Conservation (phyloP, 2,797 vertebrate species). For the Sylvilagus floridanus region DNA sequence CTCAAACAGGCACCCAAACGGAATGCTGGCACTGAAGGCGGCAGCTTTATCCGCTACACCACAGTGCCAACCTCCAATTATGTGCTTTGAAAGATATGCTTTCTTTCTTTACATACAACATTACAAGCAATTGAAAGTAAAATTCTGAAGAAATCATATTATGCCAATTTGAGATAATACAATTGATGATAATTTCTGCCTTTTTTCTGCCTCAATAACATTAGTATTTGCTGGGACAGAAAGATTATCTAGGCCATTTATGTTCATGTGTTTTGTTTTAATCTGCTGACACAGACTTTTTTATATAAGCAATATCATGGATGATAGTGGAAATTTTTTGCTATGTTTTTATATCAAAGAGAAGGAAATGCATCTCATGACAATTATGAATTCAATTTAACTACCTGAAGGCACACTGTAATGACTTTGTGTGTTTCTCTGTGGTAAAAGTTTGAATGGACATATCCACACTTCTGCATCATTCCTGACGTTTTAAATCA, state of each 20-base stretch:
- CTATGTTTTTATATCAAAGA: slow-evolving; percentile 49
- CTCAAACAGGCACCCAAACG: no score
- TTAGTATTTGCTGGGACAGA: slow-evolving; percentile 53
- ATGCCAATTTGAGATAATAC: neutral
- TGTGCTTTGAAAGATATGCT: neutral
- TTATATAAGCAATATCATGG: neutral
- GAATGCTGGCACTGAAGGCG: no score
- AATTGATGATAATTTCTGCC: neutral
- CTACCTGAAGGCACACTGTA: neutral
- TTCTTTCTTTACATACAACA: neutral
- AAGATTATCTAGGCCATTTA: slow-evolving; percentile 48
- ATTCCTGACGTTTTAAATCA: slow-evolving; percentile 12
- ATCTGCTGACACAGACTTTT: neutral
- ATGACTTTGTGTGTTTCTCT: slow-evolving; percentile 25
- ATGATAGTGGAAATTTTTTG: neutral
- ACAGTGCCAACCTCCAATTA: neutral
- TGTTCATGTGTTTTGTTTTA: neutral
- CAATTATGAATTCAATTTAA: slow-evolving; percentile 55
- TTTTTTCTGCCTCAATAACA: slow-evolving; percentile 8
- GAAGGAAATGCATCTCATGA: slow-evolving; percentile 39
- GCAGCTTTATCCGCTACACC: no score
- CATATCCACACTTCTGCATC: neutral
- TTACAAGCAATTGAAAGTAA: slow-evolving; percentile 36
- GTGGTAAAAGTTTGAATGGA: slow-evolving; percentile 24
- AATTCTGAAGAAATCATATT: slow-evolving; percentile 16